Evolutionary conservation across 2,888 invertebrate species (phyloP), one percentile per base, ranked within the genome.

Genomic region (Ypsolopha scabrella): DNA sequence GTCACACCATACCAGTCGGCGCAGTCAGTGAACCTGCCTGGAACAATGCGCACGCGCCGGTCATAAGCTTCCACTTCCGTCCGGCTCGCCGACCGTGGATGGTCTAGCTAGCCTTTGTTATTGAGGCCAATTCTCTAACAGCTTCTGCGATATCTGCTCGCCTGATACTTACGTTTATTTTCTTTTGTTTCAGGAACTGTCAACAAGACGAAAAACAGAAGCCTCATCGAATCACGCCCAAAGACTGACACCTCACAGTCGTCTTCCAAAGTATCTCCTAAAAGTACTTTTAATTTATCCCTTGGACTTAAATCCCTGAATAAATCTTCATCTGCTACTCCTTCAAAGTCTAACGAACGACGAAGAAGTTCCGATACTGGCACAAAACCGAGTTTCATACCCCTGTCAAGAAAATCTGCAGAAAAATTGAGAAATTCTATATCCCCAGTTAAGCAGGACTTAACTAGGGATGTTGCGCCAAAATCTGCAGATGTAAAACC

Each of bases 251-350:
- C 65, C 64, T 68, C 72, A 75, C 72, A 77, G 72, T 76, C 80
- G 77, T 81, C 83, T 82, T 82, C 83, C 77, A 83, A 73, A 78
- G 59, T 75, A 70, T 76, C 83, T 67, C 73, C 79, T 67, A 85
- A 77, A 77, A 70, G 60, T 72, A 71, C 73, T 67, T 67, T 72
- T 64, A 77, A 75, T 66, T 68, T 76, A 69, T 65, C 77, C 56
- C 75, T 76, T 57, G 80, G 75, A 63, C 68, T 73, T 57, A 83
- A 80, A 64, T 65, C 77, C 50, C 62, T 72, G 48, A 66, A 70
- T 53, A 82, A 75, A 61, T 68, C 71, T 60, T 67, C 68, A 53
- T 65, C 54, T 62, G 67, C 43, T 55, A 66, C 64, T 57, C 59
- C 65, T 50, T 54, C 68, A 56, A 85, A 78, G 66, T 59, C 65